Base-by-base conservation (phyloP, 2,888 invertebrate genomes). In the Meghimatium bilineatum region DNA sequence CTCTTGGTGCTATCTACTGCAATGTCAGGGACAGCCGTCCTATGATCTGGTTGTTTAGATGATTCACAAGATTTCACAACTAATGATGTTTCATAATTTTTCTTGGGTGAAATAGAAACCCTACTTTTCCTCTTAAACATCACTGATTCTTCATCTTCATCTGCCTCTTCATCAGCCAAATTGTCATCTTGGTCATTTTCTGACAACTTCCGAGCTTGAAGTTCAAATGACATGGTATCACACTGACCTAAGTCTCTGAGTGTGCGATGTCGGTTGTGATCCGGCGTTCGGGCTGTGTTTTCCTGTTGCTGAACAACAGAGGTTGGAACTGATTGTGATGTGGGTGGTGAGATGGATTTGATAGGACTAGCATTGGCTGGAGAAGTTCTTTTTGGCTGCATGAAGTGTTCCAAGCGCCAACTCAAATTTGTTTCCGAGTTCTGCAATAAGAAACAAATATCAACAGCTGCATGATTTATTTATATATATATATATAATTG, bases 211-310 rank as follows among this genome's bases (percentile, higher is more conserved):
- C 26, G 29, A 26, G 72, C 2, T 34, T 56, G 34, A 14, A 82
- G 29, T 12, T 83, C 78, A 78, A 86, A 86, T 26, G 86, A 69
- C 84, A 86, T 83, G 72, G 82, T 85, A 0, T 38, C 72, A 60
- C 84, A 82, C 2, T 63, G 86, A 20, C 84, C 83, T 26, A 86
- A 77, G 17, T 84, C 84, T 23, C 75, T 56, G 23, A 86, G 80
- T 49, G 84, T 84, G 2, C 72, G 63, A 3, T 80, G 84, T 5
- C 82, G 84, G 3, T 67, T 63, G 69, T 38, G 71, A 14, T 83
- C 83, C 26, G 81, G 63, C 1, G 81, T 66, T 20, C 38, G 52
- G 8, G 66, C 29, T 10, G 17, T 32, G 6, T 36, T 26, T 5
- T 77, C 56, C 17, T 83, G 78, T 23, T 83, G 71, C 23, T 23